A percentile compares a stretch with the other conserved stretches of the same genome.
Conservation (phyloP, 1,140 invertebrate species). For the Pachypeltis micranthus region DNA sequence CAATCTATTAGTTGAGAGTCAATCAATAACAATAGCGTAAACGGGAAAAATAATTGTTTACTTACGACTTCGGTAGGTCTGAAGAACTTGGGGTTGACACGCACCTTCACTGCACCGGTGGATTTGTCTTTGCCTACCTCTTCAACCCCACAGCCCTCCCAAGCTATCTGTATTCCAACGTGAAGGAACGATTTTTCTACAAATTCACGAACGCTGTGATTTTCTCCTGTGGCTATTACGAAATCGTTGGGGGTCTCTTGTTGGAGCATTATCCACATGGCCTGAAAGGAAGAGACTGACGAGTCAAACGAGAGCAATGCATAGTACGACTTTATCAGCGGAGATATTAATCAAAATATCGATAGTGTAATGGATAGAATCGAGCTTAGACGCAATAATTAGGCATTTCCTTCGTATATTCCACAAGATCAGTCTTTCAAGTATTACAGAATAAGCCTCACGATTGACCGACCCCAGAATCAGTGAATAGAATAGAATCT, state of each 20-base stretch:
- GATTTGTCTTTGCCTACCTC: slow-evolving; percentile 81
- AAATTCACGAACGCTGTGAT: slow-evolving; percentile 93
- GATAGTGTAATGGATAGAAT: no score
- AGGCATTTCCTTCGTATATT: no score
- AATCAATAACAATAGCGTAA: background rate
- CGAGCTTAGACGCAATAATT: no score
- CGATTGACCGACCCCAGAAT: no score
- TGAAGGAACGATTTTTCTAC: slow-evolving; percentile 80
- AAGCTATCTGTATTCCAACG: slow-evolving; percentile 59
- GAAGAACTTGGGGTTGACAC: slow-evolving; percentile 90
- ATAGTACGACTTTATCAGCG: no score
- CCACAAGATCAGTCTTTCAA: no score
- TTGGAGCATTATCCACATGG: slow-evolving; percentile 99
- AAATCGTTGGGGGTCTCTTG: slow-evolving; percentile 85
- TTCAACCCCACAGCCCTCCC: slow-evolving; percentile 74
- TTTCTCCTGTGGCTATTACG: slow-evolving; percentile 92
- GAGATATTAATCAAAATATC: no score
- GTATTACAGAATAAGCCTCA: no score
- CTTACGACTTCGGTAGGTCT: slow-evolving; percentile 95
- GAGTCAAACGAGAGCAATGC: no score
- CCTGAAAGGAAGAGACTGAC: slow-evolving; percentile 45
- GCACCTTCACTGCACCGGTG: slow-evolving; percentile 69
- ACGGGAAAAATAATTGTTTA: slow-evolving; percentile 23
- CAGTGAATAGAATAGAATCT: no score
- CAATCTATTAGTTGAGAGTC: no score